Evolutionary conservation across 1,140 invertebrate genomes (phyloP).

Genomic region (Aphis gossypii): DNA sequence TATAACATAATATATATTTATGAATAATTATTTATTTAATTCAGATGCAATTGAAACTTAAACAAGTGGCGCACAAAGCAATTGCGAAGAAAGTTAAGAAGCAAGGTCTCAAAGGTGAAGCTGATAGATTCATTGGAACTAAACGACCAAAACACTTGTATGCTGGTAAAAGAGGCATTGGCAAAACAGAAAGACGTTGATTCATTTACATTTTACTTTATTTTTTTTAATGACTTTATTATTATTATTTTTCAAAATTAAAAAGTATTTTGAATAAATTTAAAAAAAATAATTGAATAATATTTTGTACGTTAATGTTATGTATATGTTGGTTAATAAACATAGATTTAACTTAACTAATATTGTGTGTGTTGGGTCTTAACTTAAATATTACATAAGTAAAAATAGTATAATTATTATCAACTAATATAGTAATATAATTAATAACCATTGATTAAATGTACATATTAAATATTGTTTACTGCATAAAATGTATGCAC

Average conservation of each 20-base stretch:
- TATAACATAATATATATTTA: neutral
- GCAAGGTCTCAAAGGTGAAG: conserved; percentile 93
- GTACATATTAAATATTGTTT: neutral
- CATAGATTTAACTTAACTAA: neutral
- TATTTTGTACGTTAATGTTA: neutral
- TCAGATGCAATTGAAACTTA: conserved; percentile 83
- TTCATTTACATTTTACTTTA: neutral
- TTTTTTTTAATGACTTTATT: neutral
- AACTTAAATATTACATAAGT: neutral
- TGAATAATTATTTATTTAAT: conserved; percentile 48
- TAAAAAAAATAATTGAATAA: neutral
- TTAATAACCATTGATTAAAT: neutral
- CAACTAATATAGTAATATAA: neutral
- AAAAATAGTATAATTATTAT: neutral
- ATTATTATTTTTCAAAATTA: neutral
- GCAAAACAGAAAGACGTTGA: conserved; percentile 91
- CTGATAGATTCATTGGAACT: conserved; percentile 91
- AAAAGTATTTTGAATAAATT: conserved; percentile 65
- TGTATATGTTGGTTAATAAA: neutral
- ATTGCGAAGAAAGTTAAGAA: conserved; percentile 84
- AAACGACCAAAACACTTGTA: conserved; percentile 97
- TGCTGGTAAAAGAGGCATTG: conserved; percentile 88
- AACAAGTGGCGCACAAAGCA: conserved; percentile 83
- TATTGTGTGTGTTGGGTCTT: neutral
- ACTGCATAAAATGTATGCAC: neutral